Evolutionary conservation across 1,140 invertebrate genomes (phyloP).

Genomic region (Drosophila novamexicana): DNA sequence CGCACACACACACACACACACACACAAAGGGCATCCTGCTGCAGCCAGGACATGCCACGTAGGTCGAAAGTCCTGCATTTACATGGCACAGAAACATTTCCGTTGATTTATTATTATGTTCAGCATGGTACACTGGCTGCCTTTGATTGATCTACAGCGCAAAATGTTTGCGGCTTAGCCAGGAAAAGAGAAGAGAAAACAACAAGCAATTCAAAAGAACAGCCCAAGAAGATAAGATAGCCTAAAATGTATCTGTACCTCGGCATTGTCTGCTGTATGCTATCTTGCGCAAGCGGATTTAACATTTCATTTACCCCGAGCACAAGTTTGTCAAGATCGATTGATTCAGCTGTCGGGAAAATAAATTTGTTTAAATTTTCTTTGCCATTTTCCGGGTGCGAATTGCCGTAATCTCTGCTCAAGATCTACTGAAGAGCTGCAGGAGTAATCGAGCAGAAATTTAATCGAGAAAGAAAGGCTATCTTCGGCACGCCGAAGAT

Average conservation of each 20-base stretch:
- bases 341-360: conserved; percentile 30
- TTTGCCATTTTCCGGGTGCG: conserved; percentile 10
- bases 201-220: conserved; percentile 24
- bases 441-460: background rate
- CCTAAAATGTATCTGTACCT: conserved; percentile 14
- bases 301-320: conserved; percentile 62
- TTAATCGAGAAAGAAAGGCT: background rate
- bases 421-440: conserved; percentile 2
- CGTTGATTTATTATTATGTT: conserved; percentile 62
- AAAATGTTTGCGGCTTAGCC: conserved; percentile 71
- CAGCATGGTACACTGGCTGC: background rate
- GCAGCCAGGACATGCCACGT: conserved; percentile 37
- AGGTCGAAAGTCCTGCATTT: conserved; percentile 36
- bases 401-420: conserved; percentile 6
- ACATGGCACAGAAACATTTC: conserved; percentile 44
- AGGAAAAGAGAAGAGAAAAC: conserved; percentile 22
- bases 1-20: conserved; percentile 24
- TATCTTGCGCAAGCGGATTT: conserved; percentile 59
- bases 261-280: conserved; percentile 14
- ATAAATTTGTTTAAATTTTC: conserved; percentile 16
- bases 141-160: conserved; percentile 67
- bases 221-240: conserved; percentile 16
- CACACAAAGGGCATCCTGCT: conserved; percentile 66
- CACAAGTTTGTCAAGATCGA: conserved; percentile 56
- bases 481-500: too few species aligned